Evolutionary conservation across 2,888 invertebrate genomes (phyloP), one percentile per base, ranked within the genome.

Genomic region (Drosophila flavopinicola): DNA sequence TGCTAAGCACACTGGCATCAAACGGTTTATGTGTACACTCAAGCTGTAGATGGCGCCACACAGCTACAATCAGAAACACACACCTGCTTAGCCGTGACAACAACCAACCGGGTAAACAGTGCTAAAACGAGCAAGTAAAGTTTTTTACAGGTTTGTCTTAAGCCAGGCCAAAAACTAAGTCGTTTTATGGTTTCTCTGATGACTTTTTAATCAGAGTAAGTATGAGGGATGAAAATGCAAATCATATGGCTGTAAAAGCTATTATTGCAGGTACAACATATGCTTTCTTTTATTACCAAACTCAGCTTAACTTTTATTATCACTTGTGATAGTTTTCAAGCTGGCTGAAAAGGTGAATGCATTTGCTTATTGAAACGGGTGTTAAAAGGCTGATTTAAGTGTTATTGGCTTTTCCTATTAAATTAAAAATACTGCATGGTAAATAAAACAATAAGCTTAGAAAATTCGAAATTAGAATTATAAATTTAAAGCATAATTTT

Each of bases 11-110:
- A 6, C 1, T 11, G 2, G 1, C 23, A 13, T 24, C 9, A 20
- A 42, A 25, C 47, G 47, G 47, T 29, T 37, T 1, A 6, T 11
- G 15, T 4, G 0, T 6, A 7, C 5, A 11, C 5, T 1, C 24
- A 9, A 38, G 33, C 67, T 0, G 1, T 0, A 69, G 67, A 51
- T 54, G 66, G 39, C 69, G 64, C 64, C 32, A 65, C 48, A 9
- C 5, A 2, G 10, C 0, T 2, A 6, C 2, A 7, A 42, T 47
- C 38, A 24, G 1, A 48, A 25, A 15, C 7, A 23, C 1, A 5
- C 37, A 32, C 37, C 44, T 0, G 0, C 7, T 25, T 39, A 59
- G 15, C 59, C 0, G 11, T 23, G 30, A 6, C 23, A 33, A 0
- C 11, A 48, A 44, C 53, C 48, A 0, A 1, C 3, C 20, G 20